phyloP scores from a whole-genome alignment of 2,888 invertebrate species.

The Eupsilia transversa region DNA sequence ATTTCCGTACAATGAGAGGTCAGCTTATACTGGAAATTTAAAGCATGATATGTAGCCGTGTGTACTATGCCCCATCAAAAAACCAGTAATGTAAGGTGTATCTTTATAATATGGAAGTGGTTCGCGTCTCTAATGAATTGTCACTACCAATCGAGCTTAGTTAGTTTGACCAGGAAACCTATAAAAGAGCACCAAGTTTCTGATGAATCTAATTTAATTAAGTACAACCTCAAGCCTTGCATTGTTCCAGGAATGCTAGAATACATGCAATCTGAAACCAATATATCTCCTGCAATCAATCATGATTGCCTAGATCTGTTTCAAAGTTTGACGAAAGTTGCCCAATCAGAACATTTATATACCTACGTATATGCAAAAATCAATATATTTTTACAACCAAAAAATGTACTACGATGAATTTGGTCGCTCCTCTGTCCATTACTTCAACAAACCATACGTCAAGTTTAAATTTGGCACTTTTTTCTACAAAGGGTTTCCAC shows the following conservation, averaged over 20 bases:
- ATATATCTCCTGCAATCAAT: slow-evolving; percentile 56
- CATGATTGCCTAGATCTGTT: background rate
- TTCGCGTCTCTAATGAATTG: slow-evolving; percentile 71
- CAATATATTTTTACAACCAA: slow-evolving; percentile 25
- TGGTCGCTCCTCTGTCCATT: slow-evolving; percentile 36
- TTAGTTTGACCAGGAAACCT: slow-evolving; percentile 68
- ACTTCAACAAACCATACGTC: slow-evolving; percentile 37
- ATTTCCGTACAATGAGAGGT: too few relatives aligned
- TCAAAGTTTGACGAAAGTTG: slow-evolving; percentile 35
- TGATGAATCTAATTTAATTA: slow-evolving; percentile 47
- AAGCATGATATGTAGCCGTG: too few relatives aligned
- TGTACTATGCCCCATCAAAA: slow-evolving; percentile 27
- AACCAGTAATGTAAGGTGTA: slow-evolving; percentile 17
- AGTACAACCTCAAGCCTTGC: slow-evolving; percentile 41
- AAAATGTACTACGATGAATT: slow-evolving; percentile 30
- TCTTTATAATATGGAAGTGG: slow-evolving; percentile 76
- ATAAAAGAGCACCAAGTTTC: slow-evolving; percentile 59
- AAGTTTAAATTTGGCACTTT: slow-evolving; percentile 36
- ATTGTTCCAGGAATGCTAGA: background rate
- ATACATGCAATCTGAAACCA: slow-evolving; percentile 39
- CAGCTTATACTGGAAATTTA: too few relatives aligned
- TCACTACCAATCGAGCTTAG: slow-evolving; percentile 67
- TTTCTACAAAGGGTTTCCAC: slow-evolving; percentile 62
- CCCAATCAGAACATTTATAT: slow-evolving; percentile 18
- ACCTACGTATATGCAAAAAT: background rate